Evolutionary conservation across 2,888 invertebrate species (phyloP), one percentile per base, ranked within the genome.

Genomic region (Synergus itoensis): DNA sequence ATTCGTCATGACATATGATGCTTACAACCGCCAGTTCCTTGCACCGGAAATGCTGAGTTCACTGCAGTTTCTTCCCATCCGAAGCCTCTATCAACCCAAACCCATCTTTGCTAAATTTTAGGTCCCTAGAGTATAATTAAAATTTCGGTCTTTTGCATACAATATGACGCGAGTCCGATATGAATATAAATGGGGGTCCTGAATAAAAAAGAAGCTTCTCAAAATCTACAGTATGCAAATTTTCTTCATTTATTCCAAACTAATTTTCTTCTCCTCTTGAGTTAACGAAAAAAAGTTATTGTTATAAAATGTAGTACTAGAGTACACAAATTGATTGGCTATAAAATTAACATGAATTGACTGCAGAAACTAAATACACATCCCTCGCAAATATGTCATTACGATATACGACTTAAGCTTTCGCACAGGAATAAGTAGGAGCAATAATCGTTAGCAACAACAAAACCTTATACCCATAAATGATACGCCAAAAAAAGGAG

Each of bases 1-100:
- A 87, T 88, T 88, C 87, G 86, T 88, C 88, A 87, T 88, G 18
- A 87, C 87, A 85, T 88, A 85, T 88, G 88, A 87, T 88, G 18
- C 57, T 57, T 57, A 57, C 57, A 57, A 57, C n/a, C n/a, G n/a
- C n/a, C n/a, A 53, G n/a, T 53, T n/a, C 57, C 57, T 18, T 9
- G 9, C 18, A 57, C 9, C 57, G 57, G 11, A 57, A 18, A 57
- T 57, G 57, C 57, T 57, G 18, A 57, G 18, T 18, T 57, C 57
- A 57, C 18, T 57, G 57, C 57, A 57, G 18, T 18, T 57, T 57
- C 57, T 57, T 16, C 9, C 16, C 16, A 57, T 57, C 57, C 18
- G 1, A 57, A 57, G 18, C 28, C 28, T 7, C 18, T 18, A 57
- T 57, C 57, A 57, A 18, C 57, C 18, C 57, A n/a, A 57, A 57